These are phyloP conservation scores for fruit fly (Drosophila melanogaster) DNA, from an alignment of 1,140 invertebrate species.

Conservation along the genomic window DNA sequence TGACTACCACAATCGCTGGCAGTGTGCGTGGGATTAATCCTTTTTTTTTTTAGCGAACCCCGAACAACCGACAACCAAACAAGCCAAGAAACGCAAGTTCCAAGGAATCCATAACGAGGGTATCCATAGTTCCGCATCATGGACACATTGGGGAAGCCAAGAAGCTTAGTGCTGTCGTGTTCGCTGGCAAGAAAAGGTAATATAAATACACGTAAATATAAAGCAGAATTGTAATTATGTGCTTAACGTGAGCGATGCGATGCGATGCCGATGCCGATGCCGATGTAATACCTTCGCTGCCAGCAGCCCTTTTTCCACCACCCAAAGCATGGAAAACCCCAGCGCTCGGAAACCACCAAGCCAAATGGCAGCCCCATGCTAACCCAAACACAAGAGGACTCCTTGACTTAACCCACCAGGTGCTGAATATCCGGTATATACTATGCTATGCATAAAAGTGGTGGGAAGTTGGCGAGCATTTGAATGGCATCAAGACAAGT, in stretches of 20 bases:
- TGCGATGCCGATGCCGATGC: slow-evolving; percentile 1
- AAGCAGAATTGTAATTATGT: slow-evolving; percentile 82
- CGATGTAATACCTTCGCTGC: not conserved
- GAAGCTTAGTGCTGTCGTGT: slow-evolving; percentile 18
- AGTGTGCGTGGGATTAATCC: slow-evolving; percentile 9
- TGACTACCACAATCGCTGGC: slow-evolving; percentile 4
- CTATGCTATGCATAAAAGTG: slow-evolving; percentile 8
- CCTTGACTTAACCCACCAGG: slow-evolving; percentile 28
- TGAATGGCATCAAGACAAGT: slow-evolving; percentile 71
- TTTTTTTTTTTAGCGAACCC: not conserved
- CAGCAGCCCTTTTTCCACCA: slow-evolving; percentile 12
- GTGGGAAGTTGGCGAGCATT: slow-evolving; percentile 13
- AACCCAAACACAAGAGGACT: slow-evolving; percentile 3
- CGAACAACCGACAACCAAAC: slow-evolving; percentile 5
- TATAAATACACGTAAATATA: slow-evolving; percentile 81
- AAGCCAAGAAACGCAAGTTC: no score
- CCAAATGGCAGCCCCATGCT: not conserved
- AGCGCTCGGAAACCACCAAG: not conserved
- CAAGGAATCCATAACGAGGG: slow-evolving; percentile 7
- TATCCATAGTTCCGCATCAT: slow-evolving; percentile 35
- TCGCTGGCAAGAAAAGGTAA: slow-evolving; percentile 65
- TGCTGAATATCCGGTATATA: slow-evolving; percentile 29
- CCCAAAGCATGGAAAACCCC: slow-evolving; percentile 1
- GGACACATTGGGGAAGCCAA: slow-evolving; percentile 4
- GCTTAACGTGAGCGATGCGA: slow-evolving; percentile 77